A percentile compares a stretch with the other conserved stretches of the same genome.
Conservation (phyloP, 2,888 invertebrate species). For the Rhogogaster chlorosoma region DNA sequence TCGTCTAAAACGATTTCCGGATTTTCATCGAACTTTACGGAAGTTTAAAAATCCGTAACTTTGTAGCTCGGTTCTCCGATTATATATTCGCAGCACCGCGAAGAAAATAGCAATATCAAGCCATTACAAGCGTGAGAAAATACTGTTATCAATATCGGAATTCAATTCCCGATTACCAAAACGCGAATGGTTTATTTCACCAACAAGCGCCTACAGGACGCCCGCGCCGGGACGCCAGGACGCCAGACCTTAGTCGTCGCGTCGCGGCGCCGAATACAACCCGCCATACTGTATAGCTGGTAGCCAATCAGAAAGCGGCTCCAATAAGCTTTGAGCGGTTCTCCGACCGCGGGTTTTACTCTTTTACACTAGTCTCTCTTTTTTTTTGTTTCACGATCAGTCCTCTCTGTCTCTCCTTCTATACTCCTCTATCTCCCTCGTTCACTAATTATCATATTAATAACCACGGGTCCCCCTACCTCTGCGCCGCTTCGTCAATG, state of each 20-base stretch:
- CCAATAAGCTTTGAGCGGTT: constrained; percentile 54
- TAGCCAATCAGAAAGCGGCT: constrained; percentile 50
- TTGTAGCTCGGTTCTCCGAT: neutral
- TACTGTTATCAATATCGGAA: neutral
- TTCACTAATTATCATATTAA: constrained; percentile 52
- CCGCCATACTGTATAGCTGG: constrained; percentile 47
- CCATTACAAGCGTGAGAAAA: neutral
- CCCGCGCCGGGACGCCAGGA: constrained; percentile 11
- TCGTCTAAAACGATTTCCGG: neutral
- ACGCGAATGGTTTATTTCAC: neutral
- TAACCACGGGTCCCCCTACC: constrained; percentile 26
- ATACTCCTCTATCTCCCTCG: constrained; percentile 31
- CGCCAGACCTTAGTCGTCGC: constrained; percentile 7
- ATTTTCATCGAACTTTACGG: too few species aligned
- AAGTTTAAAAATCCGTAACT: too few species aligned
- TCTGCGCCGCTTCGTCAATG: constrained; percentile 41
- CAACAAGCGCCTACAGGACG: neutral
- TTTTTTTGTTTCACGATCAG: constrained; percentile 31
- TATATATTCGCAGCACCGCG: neutral
- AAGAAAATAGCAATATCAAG: neutral
- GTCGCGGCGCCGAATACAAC: constrained; percentile 49
- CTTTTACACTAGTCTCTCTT: constrained; percentile 50
- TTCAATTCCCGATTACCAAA: constrained; percentile 4
- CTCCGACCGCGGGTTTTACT: constrained; percentile 27
- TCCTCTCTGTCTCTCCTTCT: constrained; percentile 36